phyloP scores from a whole-genome alignment of 2,888 invertebrate species.

The Melieria crassipennis region DNA sequence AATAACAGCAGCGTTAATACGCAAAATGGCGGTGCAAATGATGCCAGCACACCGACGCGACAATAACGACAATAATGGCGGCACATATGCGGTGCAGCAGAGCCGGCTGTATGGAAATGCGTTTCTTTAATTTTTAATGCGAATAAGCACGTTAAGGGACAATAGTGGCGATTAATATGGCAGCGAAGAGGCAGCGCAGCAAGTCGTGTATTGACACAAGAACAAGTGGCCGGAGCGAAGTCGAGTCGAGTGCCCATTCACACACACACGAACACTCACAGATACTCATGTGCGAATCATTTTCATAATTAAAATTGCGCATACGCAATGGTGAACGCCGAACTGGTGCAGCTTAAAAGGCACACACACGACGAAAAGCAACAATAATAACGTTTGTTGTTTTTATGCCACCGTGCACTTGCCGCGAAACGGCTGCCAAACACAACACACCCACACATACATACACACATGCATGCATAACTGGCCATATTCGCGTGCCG shows the following conservation, averaged over 20 bases:
- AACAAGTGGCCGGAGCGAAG: neutral
- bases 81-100: too few relatives aligned
- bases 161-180: neutral
- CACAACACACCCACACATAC: neutral
- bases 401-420: too few relatives aligned
- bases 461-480: neutral
- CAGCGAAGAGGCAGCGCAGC: slow-evolving; percentile 16
- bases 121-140: too few relatives aligned
- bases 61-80: too few relatives aligned
- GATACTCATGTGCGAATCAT: slow-evolving; percentile 1
- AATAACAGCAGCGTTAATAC: too few relatives aligned
- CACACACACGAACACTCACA: slow-evolving; percentile 9
- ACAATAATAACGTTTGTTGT: slow-evolving; percentile 1
- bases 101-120: too few relatives aligned
- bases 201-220: neutral
- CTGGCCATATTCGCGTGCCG: neutral
- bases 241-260: neutral
- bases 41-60: too few relatives aligned
- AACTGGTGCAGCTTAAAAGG: neutral
- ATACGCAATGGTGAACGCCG: slow-evolving; percentile 23
- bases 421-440: too few relatives aligned
- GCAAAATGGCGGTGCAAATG: too few relatives aligned
- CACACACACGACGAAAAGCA: neutral
- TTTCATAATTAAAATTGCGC: slow-evolving; percentile 33
- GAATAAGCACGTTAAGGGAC: too few relatives aligned